A percentile compares a stretch with the other conserved stretches of the same genome.
phyloP scores from a whole-genome alignment of 2,888 invertebrate genomes.

The Anthrax anthrax region DNA sequence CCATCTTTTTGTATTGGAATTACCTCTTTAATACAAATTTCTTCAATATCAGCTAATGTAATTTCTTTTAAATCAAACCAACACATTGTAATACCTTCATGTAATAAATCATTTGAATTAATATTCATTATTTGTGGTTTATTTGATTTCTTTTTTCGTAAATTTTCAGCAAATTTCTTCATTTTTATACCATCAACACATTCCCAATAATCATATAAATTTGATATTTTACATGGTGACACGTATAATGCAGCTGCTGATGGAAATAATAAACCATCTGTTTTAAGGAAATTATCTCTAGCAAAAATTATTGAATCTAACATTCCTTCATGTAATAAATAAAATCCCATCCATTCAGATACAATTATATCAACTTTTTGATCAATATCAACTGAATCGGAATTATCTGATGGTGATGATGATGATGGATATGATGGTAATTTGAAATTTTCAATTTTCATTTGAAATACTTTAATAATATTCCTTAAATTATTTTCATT shows the following conservation, averaged over 20 bases:
- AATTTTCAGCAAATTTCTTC: slow-evolving; percentile 45
- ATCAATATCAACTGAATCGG: slow-evolving; percentile 39
- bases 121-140: slow-evolving; percentile 50
- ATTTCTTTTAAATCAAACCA: slow-evolving; percentile 55
- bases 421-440: neutral
- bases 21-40: slow-evolving; percentile 46
- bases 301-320: slow-evolving; percentile 75
- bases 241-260: slow-evolving; percentile 44
- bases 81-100: slow-evolving; percentile 46
- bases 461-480: slow-evolving; percentile 54
- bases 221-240: slow-evolving; percentile 39
- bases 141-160: slow-evolving; percentile 45
- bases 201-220: slow-evolving; percentile 58
- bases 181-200: slow-evolving; percentile 68
- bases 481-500: slow-evolving; percentile 54
- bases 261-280: slow-evolving; percentile 62
- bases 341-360: slow-evolving; percentile 98
- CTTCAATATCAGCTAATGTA: slow-evolving; percentile 42
- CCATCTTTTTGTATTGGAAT: slow-evolving; percentile 38
- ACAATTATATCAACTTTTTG: slow-evolving; percentile 75
- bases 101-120: slow-evolving; percentile 43
- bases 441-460: slow-evolving; percentile 45
- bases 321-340: slow-evolving; percentile 91
- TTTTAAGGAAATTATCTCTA: slow-evolving; percentile 63
- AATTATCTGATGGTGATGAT: slow-evolving; percentile 33